phyloP scores from a whole-genome alignment of 2,113 vertebrate genomes.

The Callionymus lyra region DNA sequence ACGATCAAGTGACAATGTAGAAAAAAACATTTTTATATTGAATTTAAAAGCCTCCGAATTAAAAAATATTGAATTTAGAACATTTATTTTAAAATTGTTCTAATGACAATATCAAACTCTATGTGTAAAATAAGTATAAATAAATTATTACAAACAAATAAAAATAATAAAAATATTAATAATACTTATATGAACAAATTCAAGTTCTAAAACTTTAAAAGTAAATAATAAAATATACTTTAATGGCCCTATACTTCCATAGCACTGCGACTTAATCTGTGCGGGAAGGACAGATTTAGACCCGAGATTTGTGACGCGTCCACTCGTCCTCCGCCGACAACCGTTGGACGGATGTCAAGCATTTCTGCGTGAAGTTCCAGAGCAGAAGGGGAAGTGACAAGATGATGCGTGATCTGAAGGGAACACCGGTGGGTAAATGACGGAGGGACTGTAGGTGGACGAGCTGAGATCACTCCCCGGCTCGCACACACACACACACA shows the following conservation, averaged over 20 bases:
- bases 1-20: too few relatives aligned
- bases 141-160: too few relatives aligned
- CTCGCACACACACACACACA: constrained; percentile 4
- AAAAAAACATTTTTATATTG: too few relatives aligned
- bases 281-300: constrained; percentile 12
- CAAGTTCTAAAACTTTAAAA: too few relatives aligned
- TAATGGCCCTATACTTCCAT: constrained; percentile 18
- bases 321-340: constrained; percentile 7
- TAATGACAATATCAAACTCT: too few relatives aligned
- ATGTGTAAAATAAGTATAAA: too few relatives aligned
- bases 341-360: constrained; percentile 19
- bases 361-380: constrained; percentile 8
- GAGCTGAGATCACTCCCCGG: constrained; percentile 15
- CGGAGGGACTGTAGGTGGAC: constrained; percentile 7
- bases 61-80: too few relatives aligned
- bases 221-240: too few relatives aligned
- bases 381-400: constrained; percentile 6
- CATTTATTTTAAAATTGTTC: too few relatives aligned
- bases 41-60: too few relatives aligned
- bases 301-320: constrained; percentile 16
- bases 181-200: too few relatives aligned
- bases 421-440: constrained; percentile 17
- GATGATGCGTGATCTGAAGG: constrained; percentile 21
- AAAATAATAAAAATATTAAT: too few relatives aligned
- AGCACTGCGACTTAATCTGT: constrained; percentile 13